Conservation (phyloP, 2,888 invertebrate genomes). For the Athalia circularis region DNA sequence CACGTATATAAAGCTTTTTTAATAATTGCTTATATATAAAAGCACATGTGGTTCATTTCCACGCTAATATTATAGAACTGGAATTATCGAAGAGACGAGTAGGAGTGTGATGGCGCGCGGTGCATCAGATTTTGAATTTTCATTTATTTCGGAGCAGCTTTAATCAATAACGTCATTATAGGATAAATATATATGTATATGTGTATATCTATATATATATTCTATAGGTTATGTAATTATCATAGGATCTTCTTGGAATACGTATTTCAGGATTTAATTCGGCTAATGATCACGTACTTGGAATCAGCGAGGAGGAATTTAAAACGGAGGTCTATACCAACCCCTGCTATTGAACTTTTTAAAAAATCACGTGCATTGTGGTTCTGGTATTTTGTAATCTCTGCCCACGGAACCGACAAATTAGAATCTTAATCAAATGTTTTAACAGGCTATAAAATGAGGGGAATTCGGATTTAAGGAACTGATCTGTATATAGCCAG, state of each 20-base stretch:
- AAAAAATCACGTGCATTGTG: constrained; percentile 3
- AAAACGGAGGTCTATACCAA: neutral
- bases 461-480: neutral
- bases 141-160: no score
- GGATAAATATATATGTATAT: no score
- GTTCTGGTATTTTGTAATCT: constrained; percentile 42
- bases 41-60: neutral
- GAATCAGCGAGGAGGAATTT: no score
- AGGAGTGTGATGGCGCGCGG: no score
- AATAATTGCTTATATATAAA: neutral
- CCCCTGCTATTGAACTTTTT: neutral
- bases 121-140: no score
- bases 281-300: no score
- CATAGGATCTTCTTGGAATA: no score
- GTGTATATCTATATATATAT: no score
- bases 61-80: neutral
- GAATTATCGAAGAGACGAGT: neutral
- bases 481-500: neutral
- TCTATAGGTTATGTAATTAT: no score
- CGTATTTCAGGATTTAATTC: no score
- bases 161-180: no score
- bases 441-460: neutral
- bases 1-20: constrained; percentile 3
- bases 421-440: constrained; percentile 41
- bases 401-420: constrained; percentile 34